Base-by-base conservation (phyloP, 2,888 invertebrate genomes). In the Drosophila rubida region DNA sequence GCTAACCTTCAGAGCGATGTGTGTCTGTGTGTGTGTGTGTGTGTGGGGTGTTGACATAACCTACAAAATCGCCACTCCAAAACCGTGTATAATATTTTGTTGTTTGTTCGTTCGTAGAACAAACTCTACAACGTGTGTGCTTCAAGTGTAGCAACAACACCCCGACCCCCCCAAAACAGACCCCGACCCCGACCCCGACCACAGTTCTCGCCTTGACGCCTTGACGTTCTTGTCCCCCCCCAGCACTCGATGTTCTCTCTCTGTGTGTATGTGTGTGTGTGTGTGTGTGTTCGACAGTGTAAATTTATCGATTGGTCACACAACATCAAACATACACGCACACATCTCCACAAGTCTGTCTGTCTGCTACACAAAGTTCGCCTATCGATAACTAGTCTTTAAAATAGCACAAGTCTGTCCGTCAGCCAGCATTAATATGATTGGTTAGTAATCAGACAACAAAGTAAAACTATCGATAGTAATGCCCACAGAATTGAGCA, bases 221-320 rank as follows among this genome's bases (percentile, higher is more conserved):
- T 48, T 7, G n/a, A 8, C 7, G 16, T 32, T 48, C 30, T 48
- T n/a, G 6, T 9, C 19, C 19, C 16, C 22, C 16, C 19, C 32
- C 19, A 48, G 49, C 69, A 70, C 72, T 72, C 30, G 58, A 70
- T 70, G 72, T 70, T 72, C 32, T 32, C 3, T 32, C 4, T 32
- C 9, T 27, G 25, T 25, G 25, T 25, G 27, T 19, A 19, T 27
- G 27, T 27, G n/a, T n/a, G n/a, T n/a, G n/a, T n/a, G n/a, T n/a
- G n/a, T 27, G 9, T 27, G 42, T 53, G 42, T 70, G 64, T 69
- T 41, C 25, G 23, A 49, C 19, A n/a, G 16, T 48, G 48, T 49
- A 23, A 50, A 14, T 16, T 39, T 14, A 59, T 59, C 35, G 59
- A 59, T 59, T 67, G 51, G 37, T 23, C 41, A 66, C 46, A 55